Conservation (phyloP, 2,113 vertebrate species). For the Acanthisitta chloris region DNA sequence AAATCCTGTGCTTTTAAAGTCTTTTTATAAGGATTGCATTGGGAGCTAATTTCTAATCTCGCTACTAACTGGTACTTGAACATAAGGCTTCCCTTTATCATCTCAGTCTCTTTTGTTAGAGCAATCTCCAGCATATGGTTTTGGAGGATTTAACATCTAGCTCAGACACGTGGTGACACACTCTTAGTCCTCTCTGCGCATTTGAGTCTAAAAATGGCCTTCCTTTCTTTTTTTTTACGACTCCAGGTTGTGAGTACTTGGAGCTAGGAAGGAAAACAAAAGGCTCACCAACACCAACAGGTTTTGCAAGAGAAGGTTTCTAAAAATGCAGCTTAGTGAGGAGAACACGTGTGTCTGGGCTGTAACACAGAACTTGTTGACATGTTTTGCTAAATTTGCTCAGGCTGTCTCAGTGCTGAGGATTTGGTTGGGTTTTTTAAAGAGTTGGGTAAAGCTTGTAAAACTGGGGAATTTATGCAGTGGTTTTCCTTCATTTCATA, state of each 20-base stretch:
- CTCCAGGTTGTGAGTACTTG: background rate
- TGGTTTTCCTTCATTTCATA: background rate
- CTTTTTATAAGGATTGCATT: background rate
- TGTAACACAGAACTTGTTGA: background rate
- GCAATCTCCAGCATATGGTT: background rate
- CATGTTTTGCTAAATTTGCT: background rate
- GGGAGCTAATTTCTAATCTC: background rate
- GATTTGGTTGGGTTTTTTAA: too few species aligned
- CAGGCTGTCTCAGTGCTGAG: too few species aligned
- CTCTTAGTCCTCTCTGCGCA: background rate
- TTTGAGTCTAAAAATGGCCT: background rate
- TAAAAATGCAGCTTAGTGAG: background rate
- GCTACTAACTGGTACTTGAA: background rate
- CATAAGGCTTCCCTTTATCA: constrained; percentile 3
- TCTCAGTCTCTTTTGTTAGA: background rate
- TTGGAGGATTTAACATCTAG: background rate
- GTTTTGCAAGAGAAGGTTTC: background rate
- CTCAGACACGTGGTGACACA: background rate
- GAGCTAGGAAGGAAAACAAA: background rate
- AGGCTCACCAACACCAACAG: background rate
- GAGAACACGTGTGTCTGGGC: background rate
- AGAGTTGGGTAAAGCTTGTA: background rate
- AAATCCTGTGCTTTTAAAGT: constrained; percentile 5
- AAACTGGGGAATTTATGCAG: background rate
- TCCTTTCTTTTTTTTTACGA: background rate